These are phyloP conservation scores for Barbus barbus DNA, from an alignment of 2,113 vertebrate species.

Conservation along the genomic window DNA sequence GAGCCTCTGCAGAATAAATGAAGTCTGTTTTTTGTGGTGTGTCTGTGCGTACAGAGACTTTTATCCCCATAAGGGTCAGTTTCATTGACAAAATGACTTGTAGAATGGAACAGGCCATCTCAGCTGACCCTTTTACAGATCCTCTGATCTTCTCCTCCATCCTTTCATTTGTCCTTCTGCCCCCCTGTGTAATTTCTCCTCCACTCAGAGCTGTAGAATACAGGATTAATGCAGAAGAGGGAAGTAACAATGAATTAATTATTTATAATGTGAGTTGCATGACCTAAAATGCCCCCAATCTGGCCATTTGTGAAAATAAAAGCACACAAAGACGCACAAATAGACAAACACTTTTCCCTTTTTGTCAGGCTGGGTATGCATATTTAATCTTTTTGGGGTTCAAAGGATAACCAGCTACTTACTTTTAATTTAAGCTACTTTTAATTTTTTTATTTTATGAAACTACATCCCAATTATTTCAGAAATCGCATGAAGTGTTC, in stretches of 20 bases:
- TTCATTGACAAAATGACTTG: constrained; percentile 18
- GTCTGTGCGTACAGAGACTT: not conserved
- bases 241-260: constrained; percentile 46
- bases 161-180: constrained; percentile 29
- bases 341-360: no score
- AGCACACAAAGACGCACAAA: not conserved
- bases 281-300: constrained; percentile 38
- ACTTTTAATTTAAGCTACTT: no score
- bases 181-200: constrained; percentile 19
- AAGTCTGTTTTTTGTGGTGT: not conserved
- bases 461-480: not conserved
- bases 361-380: no score
- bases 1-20: not conserved
- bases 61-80: constrained; percentile 9
- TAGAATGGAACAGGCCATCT: constrained; percentile 25
- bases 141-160: constrained; percentile 9
- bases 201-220: constrained; percentile 30
- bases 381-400: no score
- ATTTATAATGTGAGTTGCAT: constrained; percentile 36
- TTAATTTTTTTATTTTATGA: not conserved
- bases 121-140: constrained; percentile 33
- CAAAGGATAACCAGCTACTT: no score
- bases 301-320: constrained; percentile 11
- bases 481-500: not conserved
- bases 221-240: constrained; percentile 35